phyloP scores from a whole-genome alignment of 1,140 invertebrate species.

The Ceratitis capitata region DNA sequence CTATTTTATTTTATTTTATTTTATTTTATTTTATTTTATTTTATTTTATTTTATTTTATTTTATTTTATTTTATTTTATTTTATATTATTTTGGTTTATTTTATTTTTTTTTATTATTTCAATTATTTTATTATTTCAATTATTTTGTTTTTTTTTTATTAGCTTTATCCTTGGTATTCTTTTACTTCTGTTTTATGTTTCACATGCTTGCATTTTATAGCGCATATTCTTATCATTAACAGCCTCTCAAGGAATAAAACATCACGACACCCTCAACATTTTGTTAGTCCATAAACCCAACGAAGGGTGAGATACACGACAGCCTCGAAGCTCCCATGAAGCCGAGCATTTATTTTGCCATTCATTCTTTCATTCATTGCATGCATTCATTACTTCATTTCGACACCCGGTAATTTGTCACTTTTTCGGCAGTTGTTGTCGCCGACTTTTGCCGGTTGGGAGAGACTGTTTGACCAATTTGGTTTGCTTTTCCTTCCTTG shows the following conservation, averaged over 20 bases:
- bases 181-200: too few species aligned
- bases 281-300: not conserved
- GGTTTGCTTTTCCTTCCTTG: constrained; percentile 12
- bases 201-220: not conserved
- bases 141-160: too few species aligned
- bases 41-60: too few species aligned
- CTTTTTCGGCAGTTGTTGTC: constrained; percentile 33
- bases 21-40: too few species aligned
- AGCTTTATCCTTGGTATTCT: too few species aligned
- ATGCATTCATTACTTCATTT: not conserved
- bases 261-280: not conserved
- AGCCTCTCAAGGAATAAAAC: not conserved
- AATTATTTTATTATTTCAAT: too few species aligned
- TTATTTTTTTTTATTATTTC: too few species aligned
- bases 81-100: too few species aligned
- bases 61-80: too few species aligned
- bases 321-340: not conserved
- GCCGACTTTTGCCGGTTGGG: not conserved
- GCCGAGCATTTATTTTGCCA: not conserved
- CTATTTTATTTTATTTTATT: too few species aligned
- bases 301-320: not conserved
- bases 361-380: not conserved
- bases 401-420: constrained; percentile 31
- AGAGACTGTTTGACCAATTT: not conserved
- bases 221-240: not conserved